Percentiles rank a stretch among this genome's conserved stretches.
Conservation (phyloP, 2,888 invertebrate genomes). For the Hermodice carunculata region DNA sequence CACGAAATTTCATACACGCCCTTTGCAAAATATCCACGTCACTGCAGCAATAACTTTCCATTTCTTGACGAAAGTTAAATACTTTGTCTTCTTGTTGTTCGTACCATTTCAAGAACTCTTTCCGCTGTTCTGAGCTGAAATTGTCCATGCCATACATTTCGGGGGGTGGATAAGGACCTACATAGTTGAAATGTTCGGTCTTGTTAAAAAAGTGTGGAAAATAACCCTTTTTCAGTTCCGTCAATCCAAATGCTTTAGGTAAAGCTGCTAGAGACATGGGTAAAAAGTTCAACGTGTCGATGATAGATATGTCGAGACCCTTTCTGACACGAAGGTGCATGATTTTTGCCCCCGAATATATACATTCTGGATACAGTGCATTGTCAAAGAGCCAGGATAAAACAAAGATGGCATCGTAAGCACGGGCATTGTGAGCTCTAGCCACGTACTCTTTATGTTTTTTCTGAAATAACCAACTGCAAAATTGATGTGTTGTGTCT, state of each 20-base stretch:
- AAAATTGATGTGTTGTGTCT: no score
- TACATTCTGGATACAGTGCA: no score
- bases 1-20: neutral
- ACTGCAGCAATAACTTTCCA: constrained; percentile 1
- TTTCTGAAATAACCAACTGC: no score
- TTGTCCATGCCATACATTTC: neutral
- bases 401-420: no score
- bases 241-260: constrained; percentile 1
- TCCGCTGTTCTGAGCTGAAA: neutral
- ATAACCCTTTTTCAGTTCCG: constrained; percentile 5
- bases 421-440: no score
- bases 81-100: neutral
- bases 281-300: constrained; percentile 6
- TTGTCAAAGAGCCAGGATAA: no score
- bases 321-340: neutral
- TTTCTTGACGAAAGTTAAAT: neutral
- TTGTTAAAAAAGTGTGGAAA: constrained; percentile 7
- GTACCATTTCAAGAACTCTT: neutral
- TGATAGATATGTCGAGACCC: neutral
- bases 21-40: constrained; percentile 8
- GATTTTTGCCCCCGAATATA: neutral
- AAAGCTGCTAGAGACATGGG: neutral
- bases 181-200: neutral
- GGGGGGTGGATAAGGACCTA: neutral
- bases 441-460: no score